phyloP scores from a whole-genome alignment of 2,797 vertebrate genomes.

The Melanotaenia boesemani region DNA sequence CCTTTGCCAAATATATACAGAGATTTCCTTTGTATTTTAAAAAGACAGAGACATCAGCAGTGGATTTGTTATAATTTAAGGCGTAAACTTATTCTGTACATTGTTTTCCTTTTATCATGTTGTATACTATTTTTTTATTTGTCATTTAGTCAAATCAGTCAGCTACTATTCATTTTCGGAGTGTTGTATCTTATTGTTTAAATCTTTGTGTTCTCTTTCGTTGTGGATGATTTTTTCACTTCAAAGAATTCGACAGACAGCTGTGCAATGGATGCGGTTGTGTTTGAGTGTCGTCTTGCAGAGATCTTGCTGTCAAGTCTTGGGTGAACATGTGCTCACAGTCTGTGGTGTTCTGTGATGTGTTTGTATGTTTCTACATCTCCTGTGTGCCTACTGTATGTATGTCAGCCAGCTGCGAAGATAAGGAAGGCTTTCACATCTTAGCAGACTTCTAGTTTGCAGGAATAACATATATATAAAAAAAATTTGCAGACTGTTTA shows the following conservation, averaged over 20 bases:
- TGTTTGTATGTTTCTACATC: constrained; percentile 26
- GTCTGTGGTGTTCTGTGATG: constrained; percentile 33
- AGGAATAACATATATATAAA: constrained; percentile 51
- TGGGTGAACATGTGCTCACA: constrained; percentile 15
- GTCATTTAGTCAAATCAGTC: neutral
- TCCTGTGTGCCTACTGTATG: constrained; percentile 23
- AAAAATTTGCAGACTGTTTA: constrained; percentile 39
- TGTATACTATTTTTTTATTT: neutral
- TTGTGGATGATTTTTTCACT: neutral
- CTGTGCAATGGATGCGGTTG: constrained; percentile 57
- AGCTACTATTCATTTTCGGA: neutral
- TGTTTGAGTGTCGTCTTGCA: constrained; percentile 30
- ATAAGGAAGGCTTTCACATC: constrained; percentile 41
- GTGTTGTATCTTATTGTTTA: neutral
- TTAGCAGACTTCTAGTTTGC: constrained; percentile 43
- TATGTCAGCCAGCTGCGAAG: constrained; percentile 52
- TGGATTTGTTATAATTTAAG: neutral
- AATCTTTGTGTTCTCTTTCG: neutral
- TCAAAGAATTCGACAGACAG: constrained; percentile 25
- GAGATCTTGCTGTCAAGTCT: constrained; percentile 21
- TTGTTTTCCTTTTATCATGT: neutral
- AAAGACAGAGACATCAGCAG: neutral
- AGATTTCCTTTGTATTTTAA: neutral
- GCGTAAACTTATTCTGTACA: constrained; percentile 4
- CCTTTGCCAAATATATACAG: neutral